These are phyloP conservation scores for Poecilus cupreus DNA, from an alignment of 2,888 invertebrate species.

Conservation along the genomic window DNA sequence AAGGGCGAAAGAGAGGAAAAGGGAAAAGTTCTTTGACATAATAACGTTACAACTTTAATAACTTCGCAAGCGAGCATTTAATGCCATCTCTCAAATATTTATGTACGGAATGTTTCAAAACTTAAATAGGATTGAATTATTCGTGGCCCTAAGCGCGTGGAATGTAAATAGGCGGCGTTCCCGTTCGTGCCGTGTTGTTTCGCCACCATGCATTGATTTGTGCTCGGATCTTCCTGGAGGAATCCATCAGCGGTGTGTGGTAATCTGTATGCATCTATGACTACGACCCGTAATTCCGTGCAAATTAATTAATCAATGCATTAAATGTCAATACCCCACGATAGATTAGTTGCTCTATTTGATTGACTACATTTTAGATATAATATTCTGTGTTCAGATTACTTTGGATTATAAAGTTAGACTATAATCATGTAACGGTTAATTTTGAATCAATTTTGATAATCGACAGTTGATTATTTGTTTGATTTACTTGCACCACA, in stretches of 20 bases:
- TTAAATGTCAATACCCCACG: not conserved
- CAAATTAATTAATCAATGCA: constrained; percentile 22
- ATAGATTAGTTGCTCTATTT: constrained; percentile 3
- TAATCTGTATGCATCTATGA: constrained; percentile 24
- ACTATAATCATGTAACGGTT: too few species aligned
- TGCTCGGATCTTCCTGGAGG: not conserved
- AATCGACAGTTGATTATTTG: too few species aligned
- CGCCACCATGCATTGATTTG: not conserved
- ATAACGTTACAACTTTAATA: constrained; percentile 53
- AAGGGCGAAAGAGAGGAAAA: not conserved
- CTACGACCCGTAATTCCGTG: not conserved
- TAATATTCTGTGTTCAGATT: too few species aligned
- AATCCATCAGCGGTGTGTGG: constrained; percentile 4
- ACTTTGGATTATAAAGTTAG: too few species aligned
- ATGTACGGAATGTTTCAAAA: constrained; percentile 47
- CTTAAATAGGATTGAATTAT: constrained; percentile 55
- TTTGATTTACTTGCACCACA: too few species aligned
- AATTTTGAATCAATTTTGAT: too few species aligned
- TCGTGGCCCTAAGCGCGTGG: constrained; percentile 27
- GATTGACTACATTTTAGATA: not conserved
- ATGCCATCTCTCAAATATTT: constrained; percentile 55
- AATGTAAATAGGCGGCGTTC: constrained; percentile 39
- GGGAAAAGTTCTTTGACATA: constrained; percentile 35
- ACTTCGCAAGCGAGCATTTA: constrained; percentile 51
- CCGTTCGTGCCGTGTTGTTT: not conserved